These are phyloP conservation scores for Gadopsis marmoratus DNA, from an alignment of 2,797 vertebrate genomes.

Conservation along the genomic window DNA sequence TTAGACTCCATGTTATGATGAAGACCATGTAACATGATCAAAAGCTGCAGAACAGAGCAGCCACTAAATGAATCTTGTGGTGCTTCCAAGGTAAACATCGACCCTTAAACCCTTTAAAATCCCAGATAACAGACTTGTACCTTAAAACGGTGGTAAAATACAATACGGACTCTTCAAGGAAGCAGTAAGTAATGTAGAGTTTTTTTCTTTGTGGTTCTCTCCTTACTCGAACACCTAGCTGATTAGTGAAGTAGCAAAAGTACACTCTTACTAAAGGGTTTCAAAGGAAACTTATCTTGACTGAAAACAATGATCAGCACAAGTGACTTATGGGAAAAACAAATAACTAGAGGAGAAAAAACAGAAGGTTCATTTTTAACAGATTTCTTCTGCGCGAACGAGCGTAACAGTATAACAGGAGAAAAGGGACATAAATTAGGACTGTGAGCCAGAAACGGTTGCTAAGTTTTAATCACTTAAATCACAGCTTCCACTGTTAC, in stretches of 20 bases:
- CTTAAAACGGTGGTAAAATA: neutral
- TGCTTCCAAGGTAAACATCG: neutral
- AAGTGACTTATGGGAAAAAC: slow-evolving; percentile 1
- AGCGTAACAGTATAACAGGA: neutral
- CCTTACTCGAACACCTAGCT: neutral
- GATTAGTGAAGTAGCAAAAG: neutral
- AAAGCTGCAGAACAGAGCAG: neutral
- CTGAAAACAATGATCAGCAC: slow-evolving; percentile 43
- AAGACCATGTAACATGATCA: neutral
- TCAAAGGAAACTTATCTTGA: slow-evolving; percentile 27
- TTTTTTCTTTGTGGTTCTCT: neutral
- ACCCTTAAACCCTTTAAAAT: neutral
- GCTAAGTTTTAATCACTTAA: slow-evolving; percentile 27
- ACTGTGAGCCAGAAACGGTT: neutral
- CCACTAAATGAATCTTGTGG: neutral
- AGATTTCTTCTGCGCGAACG: neutral
- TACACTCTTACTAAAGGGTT: slow-evolving; percentile 8
- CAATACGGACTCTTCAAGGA: neutral
- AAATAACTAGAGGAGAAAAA: neutral
- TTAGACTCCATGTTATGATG: neutral
- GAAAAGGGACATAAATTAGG: slow-evolving; percentile 8
- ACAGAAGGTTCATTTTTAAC: neutral
- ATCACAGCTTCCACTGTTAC: slow-evolving; percentile 1
- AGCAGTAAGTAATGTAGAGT: neutral
- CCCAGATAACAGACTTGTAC: neutral